Conservation (phyloP, 2,888 invertebrate genomes). For the Pollenia amentaria region DNA sequence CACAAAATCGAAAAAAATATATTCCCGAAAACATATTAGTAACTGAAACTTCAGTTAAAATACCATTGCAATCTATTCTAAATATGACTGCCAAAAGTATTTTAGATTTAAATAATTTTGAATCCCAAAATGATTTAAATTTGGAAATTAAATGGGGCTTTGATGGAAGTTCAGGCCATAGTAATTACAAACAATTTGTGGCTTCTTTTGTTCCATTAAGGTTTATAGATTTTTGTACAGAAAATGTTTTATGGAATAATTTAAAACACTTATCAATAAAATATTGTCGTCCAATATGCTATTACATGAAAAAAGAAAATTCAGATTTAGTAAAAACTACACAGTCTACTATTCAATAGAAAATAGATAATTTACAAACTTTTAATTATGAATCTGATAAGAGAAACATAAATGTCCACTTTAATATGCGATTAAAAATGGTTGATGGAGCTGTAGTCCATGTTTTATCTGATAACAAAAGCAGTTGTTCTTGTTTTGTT, state of each 20-base stretch:
- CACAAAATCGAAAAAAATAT: neutral
- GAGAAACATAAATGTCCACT: neutral
- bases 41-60: slow-evolving; percentile 15
- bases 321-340: too few relatives aligned
- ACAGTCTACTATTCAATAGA: too few relatives aligned
- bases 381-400: neutral
- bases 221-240: too few relatives aligned
- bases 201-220: slow-evolving; percentile 8
- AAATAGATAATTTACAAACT: too few relatives aligned
- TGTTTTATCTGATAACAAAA: too few relatives aligned
- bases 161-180: neutral
- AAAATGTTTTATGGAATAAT: too few relatives aligned
- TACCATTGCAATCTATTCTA: slow-evolving; percentile 4
- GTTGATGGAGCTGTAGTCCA: too few relatives aligned
- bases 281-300: too few relatives aligned
- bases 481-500: neutral
- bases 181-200: neutral
- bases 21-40: slow-evolving; percentile 16
- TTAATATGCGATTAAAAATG: neutral
- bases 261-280: too few relatives aligned
- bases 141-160: slow-evolving; percentile 6
- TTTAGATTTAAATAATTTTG: slow-evolving; percentile 25
- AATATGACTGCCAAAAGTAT: slow-evolving; percentile 12
- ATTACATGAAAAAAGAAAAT: too few relatives aligned
- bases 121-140: slow-evolving; percentile 11